phyloP scores from a whole-genome alignment of 2,888 invertebrate genomes.

The Pinctada fucata region DNA sequence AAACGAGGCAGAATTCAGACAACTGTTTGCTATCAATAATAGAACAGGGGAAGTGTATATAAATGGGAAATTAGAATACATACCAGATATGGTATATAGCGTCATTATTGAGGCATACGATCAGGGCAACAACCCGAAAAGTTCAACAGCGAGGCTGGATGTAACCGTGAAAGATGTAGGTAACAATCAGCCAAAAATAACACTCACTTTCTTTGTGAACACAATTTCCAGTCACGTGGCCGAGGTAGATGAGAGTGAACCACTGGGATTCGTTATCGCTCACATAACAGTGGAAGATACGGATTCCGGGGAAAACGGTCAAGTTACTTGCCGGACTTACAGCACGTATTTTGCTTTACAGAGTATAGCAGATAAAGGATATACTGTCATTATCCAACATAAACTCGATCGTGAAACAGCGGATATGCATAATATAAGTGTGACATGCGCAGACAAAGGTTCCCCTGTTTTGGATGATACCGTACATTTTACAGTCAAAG shows the following conservation, averaged over 20 bases:
- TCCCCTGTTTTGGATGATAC: conserved; percentile 33
- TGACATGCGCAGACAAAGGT: conserved; percentile 41
- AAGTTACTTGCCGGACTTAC: conserved; percentile 33
- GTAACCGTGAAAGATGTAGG: conserved; percentile 34
- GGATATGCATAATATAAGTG: conserved; percentile 26
- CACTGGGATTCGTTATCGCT: conserved; percentile 30
- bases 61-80: conserved; percentile 32
- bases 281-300: conserved; percentile 34
- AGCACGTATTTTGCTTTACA: conserved; percentile 40
- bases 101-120: conserved; percentile 38
- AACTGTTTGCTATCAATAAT: conserved; percentile 37
- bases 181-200: conserved; percentile 41
- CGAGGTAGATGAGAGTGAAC: conserved; percentile 23
- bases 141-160: conserved; percentile 24
- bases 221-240: conserved; percentile 16
- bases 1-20: conserved; percentile 31
- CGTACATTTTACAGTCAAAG: conserved; percentile 28
- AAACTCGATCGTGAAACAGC: conserved; percentile 36
- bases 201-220: conserved; percentile 26
- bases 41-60: conserved; percentile 25
- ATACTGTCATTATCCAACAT: conserved; percentile 40
- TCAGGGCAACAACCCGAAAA: conserved; percentile 30
- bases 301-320: conserved; percentile 36
- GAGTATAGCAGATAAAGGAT: conserved; percentile 24
- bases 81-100: conserved; percentile 32